Conservation (phyloP, 2,888 invertebrate species). For the Parelbella ahira region DNA sequence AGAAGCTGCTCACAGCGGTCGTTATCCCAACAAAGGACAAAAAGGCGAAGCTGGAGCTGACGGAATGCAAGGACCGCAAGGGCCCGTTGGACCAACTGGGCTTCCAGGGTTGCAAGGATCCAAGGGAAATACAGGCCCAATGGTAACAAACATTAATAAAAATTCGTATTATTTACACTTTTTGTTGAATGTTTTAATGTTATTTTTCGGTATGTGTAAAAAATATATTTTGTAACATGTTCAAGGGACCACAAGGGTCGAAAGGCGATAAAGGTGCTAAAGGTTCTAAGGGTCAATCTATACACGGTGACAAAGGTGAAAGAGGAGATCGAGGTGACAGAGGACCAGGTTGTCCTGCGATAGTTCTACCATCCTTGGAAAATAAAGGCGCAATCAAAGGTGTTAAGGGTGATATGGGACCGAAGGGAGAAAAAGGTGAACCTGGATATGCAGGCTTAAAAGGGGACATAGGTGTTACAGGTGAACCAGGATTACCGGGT, state of each 20-base stretch:
- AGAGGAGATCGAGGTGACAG: slow-evolving; percentile 77
- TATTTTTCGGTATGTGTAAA: too few relatives aligned
- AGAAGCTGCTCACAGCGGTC: slow-evolving; percentile 87
- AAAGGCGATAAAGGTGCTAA: slow-evolving; percentile 86
- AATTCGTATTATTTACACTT: too few relatives aligned
- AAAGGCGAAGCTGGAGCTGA: slow-evolving; percentile 91
- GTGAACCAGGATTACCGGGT: slow-evolving; percentile 85
- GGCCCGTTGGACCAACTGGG: slow-evolving; percentile 83
- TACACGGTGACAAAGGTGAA: slow-evolving; percentile 82
- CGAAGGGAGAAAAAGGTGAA: slow-evolving; percentile 82
- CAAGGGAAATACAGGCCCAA: slow-evolving; percentile 82
- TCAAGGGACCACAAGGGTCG: slow-evolving; percentile 84
- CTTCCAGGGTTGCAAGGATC: slow-evolving; percentile 79
- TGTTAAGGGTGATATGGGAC: slow-evolving; percentile 74
- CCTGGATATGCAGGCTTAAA: slow-evolving; percentile 82
- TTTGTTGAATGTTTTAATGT: too few relatives aligned
- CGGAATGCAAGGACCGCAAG: slow-evolving; percentile 85
- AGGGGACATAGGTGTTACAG: slow-evolving; percentile 86
- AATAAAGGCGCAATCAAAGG: slow-evolving; percentile 64
- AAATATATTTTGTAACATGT: too few relatives aligned
- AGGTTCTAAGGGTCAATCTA: slow-evolving; percentile 78
- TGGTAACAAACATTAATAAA: slow-evolving; percentile 67
- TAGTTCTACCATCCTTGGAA: slow-evolving; percentile 47
- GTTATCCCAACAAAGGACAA: slow-evolving; percentile 85
- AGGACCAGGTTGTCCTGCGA: slow-evolving; percentile 62